Percentiles rank a stretch among this genome's conserved stretches.
Evolutionary conservation across 2,888 invertebrate genomes (phyloP).

Genomic region (Gastracanthus pulcherrimus): DNA sequence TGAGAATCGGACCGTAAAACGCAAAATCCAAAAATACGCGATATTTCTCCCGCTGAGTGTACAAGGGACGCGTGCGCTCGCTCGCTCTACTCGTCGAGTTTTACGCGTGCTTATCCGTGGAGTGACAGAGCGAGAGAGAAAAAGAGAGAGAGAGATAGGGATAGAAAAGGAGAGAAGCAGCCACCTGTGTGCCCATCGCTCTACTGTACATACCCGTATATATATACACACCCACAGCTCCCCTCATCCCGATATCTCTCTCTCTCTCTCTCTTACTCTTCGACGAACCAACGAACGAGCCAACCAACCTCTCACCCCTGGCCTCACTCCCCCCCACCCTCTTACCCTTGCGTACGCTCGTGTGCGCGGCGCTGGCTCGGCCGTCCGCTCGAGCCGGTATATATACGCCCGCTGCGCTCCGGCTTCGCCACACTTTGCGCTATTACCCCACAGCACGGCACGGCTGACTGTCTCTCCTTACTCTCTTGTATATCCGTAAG

Average conservation of each 20-base stretch:
- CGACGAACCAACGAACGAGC: neutral
- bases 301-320: conserved; percentile 3
- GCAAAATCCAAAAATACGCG: too few species aligned
- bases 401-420: conserved; percentile 68
- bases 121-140: neutral
- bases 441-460: conserved; percentile 66
- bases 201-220: neutral
- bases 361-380: conserved; percentile 47
- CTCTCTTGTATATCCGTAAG: neutral
- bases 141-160: neutral
- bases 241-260: neutral
- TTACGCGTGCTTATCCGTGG: too few species aligned
- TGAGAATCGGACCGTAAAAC: too few species aligned
- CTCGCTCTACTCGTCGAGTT: too few species aligned
- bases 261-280: neutral
- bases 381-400: conserved; percentile 59
- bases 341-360: neutral
- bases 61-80: too few species aligned
- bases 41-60: too few species aligned
- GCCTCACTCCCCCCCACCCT: too few species aligned
- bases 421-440: conserved; percentile 68
- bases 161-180: neutral
- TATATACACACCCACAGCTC: neutral
- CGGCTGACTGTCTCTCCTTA: conserved; percentile 56
- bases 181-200: conserved; percentile 37